Percentiles rank a stretch among this genome's conserved stretches.
Evolutionary conservation across 2,888 invertebrate species (phyloP).

Genomic region (Eupelmus urozonus): DNA sequence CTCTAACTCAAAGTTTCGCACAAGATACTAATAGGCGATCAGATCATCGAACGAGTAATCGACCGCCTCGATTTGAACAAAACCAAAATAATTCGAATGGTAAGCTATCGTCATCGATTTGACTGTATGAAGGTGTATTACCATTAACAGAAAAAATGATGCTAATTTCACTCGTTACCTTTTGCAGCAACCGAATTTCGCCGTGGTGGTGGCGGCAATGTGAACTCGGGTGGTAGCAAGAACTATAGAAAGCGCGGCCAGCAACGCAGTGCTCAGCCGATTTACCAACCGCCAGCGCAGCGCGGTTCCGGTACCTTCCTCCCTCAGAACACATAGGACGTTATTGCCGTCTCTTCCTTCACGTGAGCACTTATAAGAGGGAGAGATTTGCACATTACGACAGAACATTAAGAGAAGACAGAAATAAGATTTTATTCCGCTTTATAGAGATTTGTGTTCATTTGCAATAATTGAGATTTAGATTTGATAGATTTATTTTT

Average conservation of each 20-base stretch:
- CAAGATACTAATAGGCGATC: slow-evolving; percentile 65
- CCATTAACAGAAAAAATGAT: not conserved
- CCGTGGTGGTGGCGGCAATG: slow-evolving; percentile 68
- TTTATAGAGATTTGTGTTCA: not conserved
- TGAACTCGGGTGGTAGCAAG: slow-evolving; percentile 64
- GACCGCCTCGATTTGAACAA: slow-evolving; percentile 71
- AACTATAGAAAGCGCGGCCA: slow-evolving; percentile 69
- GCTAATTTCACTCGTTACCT: slow-evolving; percentile 32
- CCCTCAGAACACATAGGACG: slow-evolving; percentile 48
- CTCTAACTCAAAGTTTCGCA: slow-evolving; percentile 64
- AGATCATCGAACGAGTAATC: slow-evolving; percentile 69
- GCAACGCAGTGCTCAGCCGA: slow-evolving; percentile 73
- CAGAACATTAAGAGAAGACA: slow-evolving; percentile 44
- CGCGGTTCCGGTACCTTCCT: slow-evolving; percentile 65
- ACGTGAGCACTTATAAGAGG: no score
- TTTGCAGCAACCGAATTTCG: slow-evolving; percentile 72
- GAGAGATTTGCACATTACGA: no score
- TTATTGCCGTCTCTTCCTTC: slow-evolving; percentile 35
- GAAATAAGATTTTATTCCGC: slow-evolving; percentile 11
- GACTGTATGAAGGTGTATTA: no score
- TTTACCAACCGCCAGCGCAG: slow-evolving; percentile 75
- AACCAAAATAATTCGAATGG: slow-evolving; percentile 69
- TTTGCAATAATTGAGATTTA: slow-evolving; percentile 3
- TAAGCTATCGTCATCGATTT: slow-evolving; percentile 59
- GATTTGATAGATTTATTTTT: not conserved